Evolutionary conservation across 2,888 invertebrate genomes (phyloP), one percentile per base, ranked within the genome.

Genomic region (Ryuthela nishihirai): DNA sequence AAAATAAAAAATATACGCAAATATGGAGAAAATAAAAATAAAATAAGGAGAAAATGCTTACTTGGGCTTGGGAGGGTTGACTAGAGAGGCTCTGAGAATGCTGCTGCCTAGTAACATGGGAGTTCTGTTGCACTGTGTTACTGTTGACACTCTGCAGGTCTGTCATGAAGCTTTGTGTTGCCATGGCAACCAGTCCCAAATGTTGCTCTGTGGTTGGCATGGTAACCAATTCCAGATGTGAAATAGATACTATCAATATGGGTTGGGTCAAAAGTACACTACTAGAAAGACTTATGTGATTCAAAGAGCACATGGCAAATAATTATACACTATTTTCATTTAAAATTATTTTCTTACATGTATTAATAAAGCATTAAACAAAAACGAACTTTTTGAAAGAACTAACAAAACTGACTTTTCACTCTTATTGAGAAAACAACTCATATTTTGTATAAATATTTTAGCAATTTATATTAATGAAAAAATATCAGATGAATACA

Each of bases 121-220:
- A 18, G 42, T 25, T 43, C 36, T 23, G 50, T 17, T 40, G 36
- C 23, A 34, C 44, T 34, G 46, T 42, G 41, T 48, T 54, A 54
- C 46, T 56, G 56, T 56, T 56, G 56, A 59, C 52, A 48, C 52
- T 59, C 23, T 26, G 58, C 43, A 59, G 44, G 53, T 59, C 58
- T 40, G 49, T 32, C 50, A 59, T 52, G 42, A 59, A 59, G 53
- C 43, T 59, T 49, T 59, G 47, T 32, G 58, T 59, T 53, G 52
- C 44, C 58, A 59, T 59, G 47, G 47, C 52, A 59, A 59, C 52
- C 26, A 46, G 41, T 59, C 53, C 58, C 52, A 59, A 59, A 59
- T 59, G 60, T 60, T 60, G 60, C 54, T 54, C 54, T 54, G 54
- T 35, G 36, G 54, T 60, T 44, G 42, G 24, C 60, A 60, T 50